Evolutionary conservation across 2,797 vertebrate species (phyloP).

Genomic region (Anolis apletophallus): DNA sequence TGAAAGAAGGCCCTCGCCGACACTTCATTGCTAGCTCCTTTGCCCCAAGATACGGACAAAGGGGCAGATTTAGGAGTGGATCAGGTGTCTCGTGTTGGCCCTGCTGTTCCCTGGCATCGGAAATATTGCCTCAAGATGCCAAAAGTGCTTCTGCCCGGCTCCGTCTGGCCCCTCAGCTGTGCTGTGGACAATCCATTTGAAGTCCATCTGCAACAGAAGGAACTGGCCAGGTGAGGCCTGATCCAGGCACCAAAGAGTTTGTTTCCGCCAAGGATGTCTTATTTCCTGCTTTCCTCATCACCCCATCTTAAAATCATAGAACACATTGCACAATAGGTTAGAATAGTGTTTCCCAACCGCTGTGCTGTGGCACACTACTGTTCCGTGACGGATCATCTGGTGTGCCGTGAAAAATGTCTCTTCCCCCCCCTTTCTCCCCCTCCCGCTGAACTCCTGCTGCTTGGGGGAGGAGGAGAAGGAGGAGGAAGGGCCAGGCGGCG

Average conservation of each 20-base stretch:
- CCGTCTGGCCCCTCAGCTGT: neutral
- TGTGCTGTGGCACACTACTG: too few relatives aligned
- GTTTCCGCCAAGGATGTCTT: neutral
- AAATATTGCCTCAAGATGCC: neutral
- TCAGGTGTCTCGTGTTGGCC: neutral
- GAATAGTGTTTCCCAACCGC: too few relatives aligned
- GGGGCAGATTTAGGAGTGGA: neutral
- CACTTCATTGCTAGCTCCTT: neutral
- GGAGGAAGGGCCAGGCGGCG: too few relatives aligned
- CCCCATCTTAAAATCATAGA: neutral
- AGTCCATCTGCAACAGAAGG: too few relatives aligned
- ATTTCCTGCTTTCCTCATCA: neutral
- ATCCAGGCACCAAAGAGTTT: neutral
- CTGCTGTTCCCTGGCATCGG: constrained; percentile 11
- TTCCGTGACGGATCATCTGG: too few relatives aligned
- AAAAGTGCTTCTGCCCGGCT: neutral
- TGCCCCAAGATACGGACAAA: neutral
- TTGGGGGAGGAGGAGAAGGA: too few relatives aligned
- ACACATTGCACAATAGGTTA: neutral
- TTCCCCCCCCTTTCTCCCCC: too few relatives aligned
- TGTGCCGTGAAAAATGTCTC: too few relatives aligned
- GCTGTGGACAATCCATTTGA: too few relatives aligned
- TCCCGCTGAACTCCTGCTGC: too few relatives aligned
- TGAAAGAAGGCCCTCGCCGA: neutral
- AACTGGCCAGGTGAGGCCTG: neutral